phyloP scores from a whole-genome alignment of 2,888 invertebrate species.

The Bhutanitis thaidina region DNA sequence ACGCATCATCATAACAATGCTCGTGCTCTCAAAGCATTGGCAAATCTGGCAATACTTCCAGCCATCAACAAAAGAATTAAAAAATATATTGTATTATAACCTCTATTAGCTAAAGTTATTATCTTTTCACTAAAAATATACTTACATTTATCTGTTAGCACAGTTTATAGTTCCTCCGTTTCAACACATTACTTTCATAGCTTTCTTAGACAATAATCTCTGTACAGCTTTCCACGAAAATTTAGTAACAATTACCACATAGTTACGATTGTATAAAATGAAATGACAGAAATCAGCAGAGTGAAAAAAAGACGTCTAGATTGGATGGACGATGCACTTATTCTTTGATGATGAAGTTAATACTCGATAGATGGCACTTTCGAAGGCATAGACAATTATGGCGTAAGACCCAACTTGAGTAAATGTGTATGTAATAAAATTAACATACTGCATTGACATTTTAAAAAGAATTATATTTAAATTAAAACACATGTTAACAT shows the following conservation, averaged over 20 bases:
- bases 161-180: slow-evolving; percentile 33
- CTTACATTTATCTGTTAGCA: slow-evolving; percentile 50
- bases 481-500: too few species aligned
- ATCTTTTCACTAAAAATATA: slow-evolving; percentile 41
- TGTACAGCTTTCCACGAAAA: slow-evolving; percentile 41
- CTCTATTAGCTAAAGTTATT: too few species aligned
- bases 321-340: slow-evolving; percentile 46
- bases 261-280: slow-evolving; percentile 56
- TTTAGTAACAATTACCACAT: slow-evolving; percentile 45
- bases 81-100: too few species aligned
- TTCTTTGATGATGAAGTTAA: slow-evolving; percentile 30
- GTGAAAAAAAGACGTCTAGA: slow-evolving; percentile 66
- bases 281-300: slow-evolving; percentile 70
- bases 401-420: slow-evolving; percentile 39
- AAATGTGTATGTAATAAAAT: background rate
- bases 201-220: slow-evolving; percentile 46
- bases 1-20: too few species aligned
- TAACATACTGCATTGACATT: too few species aligned
- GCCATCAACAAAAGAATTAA: too few species aligned
- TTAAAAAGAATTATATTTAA: too few species aligned
- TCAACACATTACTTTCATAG: slow-evolving; percentile 26
- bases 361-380: slow-evolving; percentile 56
- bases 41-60: too few species aligned
- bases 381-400: slow-evolving; percentile 51
- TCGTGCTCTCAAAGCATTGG: too few species aligned